Evolutionary conservation across 2,797 vertebrate species (phyloP).

Genomic region (Acanthopagrus latus): DNA sequence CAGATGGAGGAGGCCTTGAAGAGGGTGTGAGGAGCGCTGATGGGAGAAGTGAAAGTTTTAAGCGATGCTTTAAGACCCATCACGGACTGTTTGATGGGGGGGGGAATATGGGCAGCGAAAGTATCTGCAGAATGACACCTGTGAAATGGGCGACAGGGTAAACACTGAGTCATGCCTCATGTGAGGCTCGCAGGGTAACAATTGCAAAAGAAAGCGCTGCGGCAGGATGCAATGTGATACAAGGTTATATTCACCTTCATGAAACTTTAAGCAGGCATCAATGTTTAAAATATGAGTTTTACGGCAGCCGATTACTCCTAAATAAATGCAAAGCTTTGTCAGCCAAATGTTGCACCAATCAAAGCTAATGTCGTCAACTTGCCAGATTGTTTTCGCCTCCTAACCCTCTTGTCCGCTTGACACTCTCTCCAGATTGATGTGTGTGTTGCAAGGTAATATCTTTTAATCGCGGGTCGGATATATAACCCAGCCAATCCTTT

Average conservation of each 20-base stretch:
- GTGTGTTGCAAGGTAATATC: conserved; percentile 76
- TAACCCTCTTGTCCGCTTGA: conserved; percentile 63
- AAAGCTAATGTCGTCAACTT: conserved; percentile 65
- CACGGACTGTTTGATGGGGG: conserved; percentile 37
- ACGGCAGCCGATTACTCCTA: conserved; percentile 45
- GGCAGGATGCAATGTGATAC: conserved; percentile 39
- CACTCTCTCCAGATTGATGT: conserved; percentile 77
- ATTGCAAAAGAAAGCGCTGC: conserved; percentile 46
- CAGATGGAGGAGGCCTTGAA: conserved; percentile 30
- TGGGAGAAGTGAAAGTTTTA: conserved; percentile 43
- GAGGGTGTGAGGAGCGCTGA: conserved; percentile 9
- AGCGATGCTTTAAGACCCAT: conserved; percentile 51
- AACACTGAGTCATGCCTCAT: conserved; percentile 39
- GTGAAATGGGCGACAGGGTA: conserved; percentile 45
- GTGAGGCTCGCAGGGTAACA: conserved; percentile 40
- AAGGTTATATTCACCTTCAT: conserved; percentile 75
- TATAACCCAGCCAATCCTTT: conserved; percentile 73
- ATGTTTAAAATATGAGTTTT: conserved; percentile 75
- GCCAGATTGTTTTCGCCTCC: conserved; percentile 56
- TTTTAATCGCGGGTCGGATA: conserved; percentile 80
- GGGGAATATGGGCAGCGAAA: conserved; percentile 7
- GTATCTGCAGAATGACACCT: conserved; percentile 35
- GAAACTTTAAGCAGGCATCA: conserved; percentile 72
- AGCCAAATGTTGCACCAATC: conserved; percentile 70
- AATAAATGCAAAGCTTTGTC: conserved; percentile 72